phyloP scores from a whole-genome alignment of 2,797 vertebrate genomes.

The Erethizon dorsatum region DNA sequence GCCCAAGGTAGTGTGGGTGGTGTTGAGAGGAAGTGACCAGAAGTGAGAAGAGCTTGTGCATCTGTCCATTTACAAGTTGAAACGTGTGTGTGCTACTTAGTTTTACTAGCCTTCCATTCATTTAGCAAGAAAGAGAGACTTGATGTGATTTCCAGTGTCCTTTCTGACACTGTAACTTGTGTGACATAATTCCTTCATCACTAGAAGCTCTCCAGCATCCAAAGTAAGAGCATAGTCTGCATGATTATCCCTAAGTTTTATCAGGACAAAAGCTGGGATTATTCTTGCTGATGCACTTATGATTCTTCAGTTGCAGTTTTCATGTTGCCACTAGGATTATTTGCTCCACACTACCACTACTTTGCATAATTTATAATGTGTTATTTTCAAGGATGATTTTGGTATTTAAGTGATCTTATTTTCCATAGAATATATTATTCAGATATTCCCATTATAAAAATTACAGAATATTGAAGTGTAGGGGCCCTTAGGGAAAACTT shows the following conservation, averaged over 20 bases:
- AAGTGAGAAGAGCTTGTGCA: not conserved
- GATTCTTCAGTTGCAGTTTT: not conserved
- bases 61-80: not conserved
- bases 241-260: not conserved
- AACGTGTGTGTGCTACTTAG: not conserved
- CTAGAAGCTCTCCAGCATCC: not conserved
- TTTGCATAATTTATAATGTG: constrained; percentile 60
- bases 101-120: not conserved
- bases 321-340: not conserved
- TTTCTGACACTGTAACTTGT: not conserved
- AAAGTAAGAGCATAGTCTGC: not conserved
- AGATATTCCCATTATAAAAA: constrained; percentile 45
- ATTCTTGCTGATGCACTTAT: not conserved
- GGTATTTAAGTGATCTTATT: constrained; percentile 61
- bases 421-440: constrained; percentile 53
- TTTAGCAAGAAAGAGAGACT: not conserved
- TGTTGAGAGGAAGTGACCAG: not conserved
- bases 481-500: constrained; percentile 27
- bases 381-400: constrained; percentile 59
- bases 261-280: not conserved
- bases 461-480: constrained; percentile 58
- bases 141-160: not conserved
- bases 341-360: not conserved
- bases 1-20: not conserved
- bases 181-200: not conserved